phyloP scores from a whole-genome alignment of 2,113 vertebrate genomes.

The Puffinus mauretanicus region DNA sequence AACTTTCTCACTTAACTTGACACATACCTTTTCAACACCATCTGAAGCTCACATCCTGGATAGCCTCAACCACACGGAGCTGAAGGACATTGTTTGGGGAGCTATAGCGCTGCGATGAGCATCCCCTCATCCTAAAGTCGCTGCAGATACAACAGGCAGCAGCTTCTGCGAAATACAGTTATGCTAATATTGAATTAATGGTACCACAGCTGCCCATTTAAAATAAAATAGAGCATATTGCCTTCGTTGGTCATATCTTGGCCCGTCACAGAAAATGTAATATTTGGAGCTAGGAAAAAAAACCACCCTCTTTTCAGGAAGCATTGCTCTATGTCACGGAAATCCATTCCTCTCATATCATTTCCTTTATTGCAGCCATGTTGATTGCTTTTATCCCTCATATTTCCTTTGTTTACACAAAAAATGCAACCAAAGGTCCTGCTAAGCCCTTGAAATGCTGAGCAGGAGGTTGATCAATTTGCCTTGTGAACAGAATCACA shows the following conservation, averaged over 20 bases:
- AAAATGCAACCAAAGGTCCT: not conserved
- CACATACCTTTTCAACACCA: constrained; percentile 73
- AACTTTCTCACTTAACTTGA: constrained; percentile 57
- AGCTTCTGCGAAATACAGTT: accelerated
- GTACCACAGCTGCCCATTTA: not conserved
- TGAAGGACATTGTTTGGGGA: constrained; percentile 5
- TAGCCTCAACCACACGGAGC: constrained; percentile 64
- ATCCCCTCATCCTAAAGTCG: not conserved
- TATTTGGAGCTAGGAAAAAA: not conserved
- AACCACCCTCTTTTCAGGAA: not conserved
- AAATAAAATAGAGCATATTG: accelerated
- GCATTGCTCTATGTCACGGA: not conserved
- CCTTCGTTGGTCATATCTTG: not conserved
- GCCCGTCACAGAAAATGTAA: not conserved
- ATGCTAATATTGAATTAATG: not conserved
- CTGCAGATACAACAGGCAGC: not conserved
- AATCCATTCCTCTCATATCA: not conserved
- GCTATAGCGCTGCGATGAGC: not conserved
- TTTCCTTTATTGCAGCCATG: constrained; percentile 8
- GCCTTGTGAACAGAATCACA: not conserved
- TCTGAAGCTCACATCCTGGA: constrained; percentile 24
- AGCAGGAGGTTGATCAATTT: not conserved
- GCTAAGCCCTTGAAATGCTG: not conserved
- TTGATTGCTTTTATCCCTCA: not conserved
- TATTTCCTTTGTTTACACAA: constrained; percentile 1